Evolutionary conservation across 1,140 invertebrate species (phyloP).

Genomic region (Microplitis mediator): DNA sequence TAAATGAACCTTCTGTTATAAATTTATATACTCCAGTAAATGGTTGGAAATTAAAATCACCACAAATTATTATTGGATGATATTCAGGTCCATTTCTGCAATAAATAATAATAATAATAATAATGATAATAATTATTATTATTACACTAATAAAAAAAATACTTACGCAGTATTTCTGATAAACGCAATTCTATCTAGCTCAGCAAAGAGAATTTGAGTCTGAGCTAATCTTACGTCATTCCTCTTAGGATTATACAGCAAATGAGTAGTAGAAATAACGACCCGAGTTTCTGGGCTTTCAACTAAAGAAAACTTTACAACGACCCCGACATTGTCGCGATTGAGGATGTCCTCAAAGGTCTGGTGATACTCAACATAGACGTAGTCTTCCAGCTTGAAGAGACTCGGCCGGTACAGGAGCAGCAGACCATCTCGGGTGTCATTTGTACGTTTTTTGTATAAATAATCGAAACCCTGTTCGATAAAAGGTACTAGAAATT

Average conservation of each 20-base stretch:
- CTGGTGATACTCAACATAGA: slow-evolving; percentile 65
- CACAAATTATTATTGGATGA: slow-evolving; percentile 82
- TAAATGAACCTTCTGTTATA: slow-evolving; percentile 70
- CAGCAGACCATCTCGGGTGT: slow-evolving; percentile 53
- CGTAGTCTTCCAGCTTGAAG: slow-evolving; percentile 48
- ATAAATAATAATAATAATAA: not conserved
- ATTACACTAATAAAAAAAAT: slow-evolving; percentile 9
- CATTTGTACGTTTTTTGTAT: slow-evolving; percentile 60
- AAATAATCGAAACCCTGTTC: slow-evolving; percentile 53
- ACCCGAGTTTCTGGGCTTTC: slow-evolving; percentile 62
- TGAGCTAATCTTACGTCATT: slow-evolving; percentile 90
- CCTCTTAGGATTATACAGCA: slow-evolving; percentile 90
- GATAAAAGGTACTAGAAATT: slow-evolving; percentile 67
- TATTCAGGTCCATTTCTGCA: slow-evolving; percentile 59
- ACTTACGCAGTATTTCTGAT: slow-evolving; percentile 52
- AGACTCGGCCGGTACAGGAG: slow-evolving; percentile 49
- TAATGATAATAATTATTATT: too few relatives aligned
- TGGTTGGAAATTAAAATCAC: slow-evolving; percentile 87
- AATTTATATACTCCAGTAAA: slow-evolving; percentile 75
- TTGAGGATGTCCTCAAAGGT: slow-evolving; percentile 69
- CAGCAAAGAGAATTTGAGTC: slow-evolving; percentile 77
- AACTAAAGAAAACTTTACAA: slow-evolving; percentile 73
- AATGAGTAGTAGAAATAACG: slow-evolving; percentile 89
- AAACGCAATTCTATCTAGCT: slow-evolving; percentile 81
- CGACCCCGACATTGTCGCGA: slow-evolving; percentile 85